Percentiles rank a stretch among this genome's conserved stretches.
Conservation (phyloP, 2,113 vertebrate genomes). For the Sylvietta virens region DNA sequence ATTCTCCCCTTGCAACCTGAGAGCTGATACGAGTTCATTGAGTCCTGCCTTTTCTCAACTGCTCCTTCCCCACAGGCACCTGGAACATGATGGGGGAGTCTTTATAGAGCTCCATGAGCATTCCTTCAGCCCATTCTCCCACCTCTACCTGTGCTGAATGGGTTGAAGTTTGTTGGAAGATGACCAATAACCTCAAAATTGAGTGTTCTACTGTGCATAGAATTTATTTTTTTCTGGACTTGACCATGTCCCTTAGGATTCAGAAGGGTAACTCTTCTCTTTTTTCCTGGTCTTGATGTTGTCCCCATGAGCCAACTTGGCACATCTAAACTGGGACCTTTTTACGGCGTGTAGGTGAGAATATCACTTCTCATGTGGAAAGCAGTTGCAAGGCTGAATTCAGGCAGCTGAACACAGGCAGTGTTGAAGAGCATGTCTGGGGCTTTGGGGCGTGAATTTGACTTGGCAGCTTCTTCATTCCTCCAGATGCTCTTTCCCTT, state of each 20-base stretch:
- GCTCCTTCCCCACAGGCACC: not conserved
- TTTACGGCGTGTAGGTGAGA: not conserved
- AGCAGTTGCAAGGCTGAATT: not conserved
- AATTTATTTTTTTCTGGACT: not conserved
- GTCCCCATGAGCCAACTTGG: not conserved
- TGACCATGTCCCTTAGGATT: not conserved
- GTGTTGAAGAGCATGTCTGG: not conserved
- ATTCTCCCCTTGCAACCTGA: not conserved
- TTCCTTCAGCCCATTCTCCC: not conserved
- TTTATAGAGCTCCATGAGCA: not conserved
- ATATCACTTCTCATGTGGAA: not conserved
- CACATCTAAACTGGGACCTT: not conserved
- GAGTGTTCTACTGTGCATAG: fast-evolving
- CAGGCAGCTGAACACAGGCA: not conserved
- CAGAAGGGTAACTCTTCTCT: not conserved
- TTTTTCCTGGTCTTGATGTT: not conserved
- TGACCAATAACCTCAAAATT: not conserved
- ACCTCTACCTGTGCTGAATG: not conserved
- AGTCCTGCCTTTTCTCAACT: not conserved
- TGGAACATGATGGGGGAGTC: not conserved
- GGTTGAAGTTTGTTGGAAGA: not conserved
- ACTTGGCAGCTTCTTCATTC: not conserved
- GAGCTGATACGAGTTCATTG: not conserved
- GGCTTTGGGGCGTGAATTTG: not conserved
- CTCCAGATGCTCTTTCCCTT: not conserved